Base-by-base conservation (phyloP, 2,888 invertebrate species). In the Anthrax anthrax region DNA sequence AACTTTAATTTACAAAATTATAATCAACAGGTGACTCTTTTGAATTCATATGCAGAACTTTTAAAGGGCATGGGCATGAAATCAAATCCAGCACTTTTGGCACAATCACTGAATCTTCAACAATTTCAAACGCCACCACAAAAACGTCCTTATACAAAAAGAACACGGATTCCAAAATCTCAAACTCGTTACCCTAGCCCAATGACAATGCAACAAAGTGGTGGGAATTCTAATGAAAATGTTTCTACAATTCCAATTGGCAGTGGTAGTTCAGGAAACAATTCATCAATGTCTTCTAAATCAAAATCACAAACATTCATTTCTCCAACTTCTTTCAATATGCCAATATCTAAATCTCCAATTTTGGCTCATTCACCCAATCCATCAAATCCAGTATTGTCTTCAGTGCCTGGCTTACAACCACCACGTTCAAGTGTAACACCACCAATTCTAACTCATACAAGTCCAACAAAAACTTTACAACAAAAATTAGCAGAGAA, bases 401-500 rank as follows among this genome's bases (percentile, higher is more conserved):
- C 46, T 42, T 40, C 47, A n/a, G 42, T 39, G 10, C 18, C 32
- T 13, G 14, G 32, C 10, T 14, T 39, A 5, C 17, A 34, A 13
- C 27, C 45, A n/a, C 32, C 42, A 32, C 43, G 37, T 23, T 41
- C 48, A 17, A 46, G 43, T 38, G 44, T 52, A 14, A 48, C 51
- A 13, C 50, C 55, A 19, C 48, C 52, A 9, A 43, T 39, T 38
- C 10, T 47, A 18, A 14, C 19, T 2, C 72, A 71, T 58, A 64
- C 67, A 2, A 75, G 73, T 54, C 73, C 77, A 1, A 75, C 75
- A 1, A 80, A 80, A 65, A 80, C 81, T 1, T 60, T 81, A 47
- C 80, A 81, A 57, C 79, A 81, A 58, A 80, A 80, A 60, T 61
- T 81, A 46, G 80, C 80, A 0, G 80, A 81, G 48, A 76, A 79